These are phyloP conservation scores for Theocolax elegans DNA, from an alignment of 1,140 invertebrate genomes.

Conservation along the genomic window DNA sequence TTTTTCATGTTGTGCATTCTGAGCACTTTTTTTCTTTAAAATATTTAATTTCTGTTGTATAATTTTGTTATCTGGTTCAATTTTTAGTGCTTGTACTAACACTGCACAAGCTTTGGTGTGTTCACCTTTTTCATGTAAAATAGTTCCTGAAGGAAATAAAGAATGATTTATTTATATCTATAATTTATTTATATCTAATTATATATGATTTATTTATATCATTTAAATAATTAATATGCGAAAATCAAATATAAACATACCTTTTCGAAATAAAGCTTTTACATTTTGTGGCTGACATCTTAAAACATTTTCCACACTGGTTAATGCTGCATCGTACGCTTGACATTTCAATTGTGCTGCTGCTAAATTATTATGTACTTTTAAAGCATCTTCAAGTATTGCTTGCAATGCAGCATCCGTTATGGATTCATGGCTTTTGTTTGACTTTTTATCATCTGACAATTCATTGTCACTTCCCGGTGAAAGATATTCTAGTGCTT, in stretches of 20 bases:
- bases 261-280: slow-evolving; percentile 90
- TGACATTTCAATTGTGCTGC: slow-evolving; percentile 88
- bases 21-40: slow-evolving; percentile 69
- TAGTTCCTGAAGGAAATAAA: slow-evolving; percentile 68
- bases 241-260: no score
- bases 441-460: background rate
- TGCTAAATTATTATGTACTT: slow-evolving; percentile 90
- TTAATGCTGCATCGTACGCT: slow-evolving; percentile 83
- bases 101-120: slow-evolving; percentile 71
- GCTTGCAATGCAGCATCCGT: slow-evolving; percentile 71
- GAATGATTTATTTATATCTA: slow-evolving; percentile 15
- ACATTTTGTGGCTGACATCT: slow-evolving; percentile 86
- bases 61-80: slow-evolving; percentile 71
- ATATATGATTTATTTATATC: background rate
- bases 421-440: slow-evolving; percentile 49
- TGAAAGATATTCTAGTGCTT: slow-evolving; percentile 84
- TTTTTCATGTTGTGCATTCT: slow-evolving; percentile 70
- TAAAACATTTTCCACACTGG: slow-evolving; percentile 83
- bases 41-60: slow-evolving; percentile 72
- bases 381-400: slow-evolving; percentile 81
- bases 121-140: slow-evolving; percentile 73
- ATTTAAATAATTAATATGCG: background rate
- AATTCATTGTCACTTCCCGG: slow-evolving; percentile 66
- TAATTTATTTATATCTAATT: background rate
- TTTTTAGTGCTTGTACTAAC: slow-evolving; percentile 70